phyloP scores from a whole-genome alignment of 1,140 invertebrate species.

The Trichogramma pretiosum region DNA sequence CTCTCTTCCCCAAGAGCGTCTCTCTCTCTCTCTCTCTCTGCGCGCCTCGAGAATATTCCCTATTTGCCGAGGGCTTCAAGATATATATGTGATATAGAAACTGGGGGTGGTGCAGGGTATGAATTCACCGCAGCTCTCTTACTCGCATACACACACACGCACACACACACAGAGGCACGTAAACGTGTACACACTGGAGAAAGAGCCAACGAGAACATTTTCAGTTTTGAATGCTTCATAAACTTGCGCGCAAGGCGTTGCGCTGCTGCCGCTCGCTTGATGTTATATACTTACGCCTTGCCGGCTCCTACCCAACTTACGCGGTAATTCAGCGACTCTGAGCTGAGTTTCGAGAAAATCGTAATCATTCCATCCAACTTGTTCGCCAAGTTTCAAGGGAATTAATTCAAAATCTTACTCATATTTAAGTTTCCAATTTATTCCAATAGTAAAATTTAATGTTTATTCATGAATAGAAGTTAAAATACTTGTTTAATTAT shows the following conservation, averaged over 20 bases:
- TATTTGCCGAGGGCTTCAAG: constrained; percentile 1
- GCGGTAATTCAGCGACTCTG: not conserved
- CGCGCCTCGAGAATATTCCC: constrained; percentile 17
- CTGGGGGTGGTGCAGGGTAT: no score
- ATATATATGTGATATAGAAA: constrained; percentile 1
- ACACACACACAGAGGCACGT: no score
- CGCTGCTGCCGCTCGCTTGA: not conserved
- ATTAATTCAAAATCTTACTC: constrained; percentile 19
- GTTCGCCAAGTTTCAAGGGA: not conserved
- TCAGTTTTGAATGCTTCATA: constrained; percentile 18
- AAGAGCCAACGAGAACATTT: constrained; percentile 12
- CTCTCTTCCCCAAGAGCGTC: no score
- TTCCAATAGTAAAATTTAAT: no score
- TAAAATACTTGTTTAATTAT: no score
- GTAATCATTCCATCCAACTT: not conserved
- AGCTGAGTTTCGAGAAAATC: not conserved
- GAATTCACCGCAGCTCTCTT: no score
- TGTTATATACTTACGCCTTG: no score
- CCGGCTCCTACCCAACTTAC: not conserved
- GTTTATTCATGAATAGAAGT: no score
- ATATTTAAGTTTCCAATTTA: no score
- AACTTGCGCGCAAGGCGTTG: not conserved
- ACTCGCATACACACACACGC: no score
- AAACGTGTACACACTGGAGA: no score
- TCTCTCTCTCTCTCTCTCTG: constrained; percentile 1